Evolutionary conservation across 2,888 invertebrate genomes (phyloP).

Genomic region (Acleris emargana): DNA sequence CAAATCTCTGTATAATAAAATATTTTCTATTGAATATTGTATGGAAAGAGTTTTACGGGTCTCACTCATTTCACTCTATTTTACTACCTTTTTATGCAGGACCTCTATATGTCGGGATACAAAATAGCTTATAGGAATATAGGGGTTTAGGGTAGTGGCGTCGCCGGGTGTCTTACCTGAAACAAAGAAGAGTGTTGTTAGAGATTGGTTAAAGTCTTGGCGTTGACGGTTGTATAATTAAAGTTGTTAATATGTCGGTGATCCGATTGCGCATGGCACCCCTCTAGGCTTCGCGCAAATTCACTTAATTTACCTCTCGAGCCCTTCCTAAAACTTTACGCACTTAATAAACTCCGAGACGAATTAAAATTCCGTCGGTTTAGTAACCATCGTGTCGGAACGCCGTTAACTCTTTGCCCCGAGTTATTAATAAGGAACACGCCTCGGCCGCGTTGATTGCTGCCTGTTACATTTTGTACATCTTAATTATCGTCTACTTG

Average conservation of each 20-base stretch:
- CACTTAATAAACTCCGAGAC: constrained; percentile 80
- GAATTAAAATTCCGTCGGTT: constrained; percentile 81
- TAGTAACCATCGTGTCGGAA: constrained; percentile 77
- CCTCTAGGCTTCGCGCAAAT: constrained; percentile 65
- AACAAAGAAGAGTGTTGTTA: constrained; percentile 50
- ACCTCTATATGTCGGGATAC: constrained; percentile 60
- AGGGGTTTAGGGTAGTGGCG: constrained; percentile 49
- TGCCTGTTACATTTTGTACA: constrained; percentile 35
- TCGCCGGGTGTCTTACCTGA: constrained; percentile 63
- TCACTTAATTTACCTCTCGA: constrained; percentile 75
- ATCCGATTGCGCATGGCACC: constrained; percentile 62
- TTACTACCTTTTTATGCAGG: constrained; percentile 76
- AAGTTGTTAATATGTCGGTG: constrained; percentile 62
- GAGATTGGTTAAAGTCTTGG: constrained; percentile 29
- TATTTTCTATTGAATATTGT: constrained; percentile 82
- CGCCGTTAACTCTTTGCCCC: constrained; percentile 71
- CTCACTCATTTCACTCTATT: constrained; percentile 76
- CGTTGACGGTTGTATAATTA: constrained; percentile 50
- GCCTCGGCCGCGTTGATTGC: constrained; percentile 61
- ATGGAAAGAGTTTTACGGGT: constrained; percentile 79
- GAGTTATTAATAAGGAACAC: constrained; percentile 73
- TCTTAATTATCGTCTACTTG: constrained; percentile 36
- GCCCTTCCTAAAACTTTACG: constrained; percentile 76
- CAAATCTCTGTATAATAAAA: constrained; percentile 81
- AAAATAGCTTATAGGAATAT: constrained; percentile 51